Conservation (phyloP, 2,113 vertebrate genomes). For the Steatornis caripensis region DNA sequence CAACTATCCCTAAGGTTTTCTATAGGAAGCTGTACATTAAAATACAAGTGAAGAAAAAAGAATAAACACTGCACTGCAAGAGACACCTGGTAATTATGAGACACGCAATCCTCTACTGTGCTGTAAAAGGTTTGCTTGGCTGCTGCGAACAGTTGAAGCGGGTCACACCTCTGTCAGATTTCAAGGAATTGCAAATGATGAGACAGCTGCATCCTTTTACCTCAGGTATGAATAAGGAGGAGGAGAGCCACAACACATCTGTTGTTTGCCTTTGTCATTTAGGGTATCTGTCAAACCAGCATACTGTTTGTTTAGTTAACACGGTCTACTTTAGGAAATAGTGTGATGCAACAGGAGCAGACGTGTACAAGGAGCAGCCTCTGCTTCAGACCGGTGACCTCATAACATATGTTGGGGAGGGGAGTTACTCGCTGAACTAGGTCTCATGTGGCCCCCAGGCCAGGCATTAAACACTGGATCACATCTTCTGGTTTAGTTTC, state of each 20-base stretch:
- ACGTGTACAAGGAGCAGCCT: not conserved
- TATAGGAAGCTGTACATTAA: not conserved
- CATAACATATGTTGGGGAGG: fast-evolving
- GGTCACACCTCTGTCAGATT: not conserved
- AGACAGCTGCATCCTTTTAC: not conserved
- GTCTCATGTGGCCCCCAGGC: fast-evolving
- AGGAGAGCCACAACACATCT: not conserved
- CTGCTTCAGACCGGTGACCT: not conserved
- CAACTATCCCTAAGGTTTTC: not conserved
- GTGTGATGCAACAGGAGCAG: not conserved
- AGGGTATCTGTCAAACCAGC: not conserved
- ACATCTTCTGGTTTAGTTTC: not conserved
- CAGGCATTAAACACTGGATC: not conserved
- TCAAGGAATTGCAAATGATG: not conserved
- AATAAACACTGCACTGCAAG: not conserved
- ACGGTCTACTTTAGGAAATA: fast-evolving
- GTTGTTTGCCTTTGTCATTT: not conserved
- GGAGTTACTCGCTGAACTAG: not conserved
- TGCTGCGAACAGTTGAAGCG: not conserved
- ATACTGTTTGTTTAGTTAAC: not conserved
- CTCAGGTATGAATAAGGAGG: not conserved
- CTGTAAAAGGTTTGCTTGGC: not conserved
- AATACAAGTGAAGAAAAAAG: not conserved
- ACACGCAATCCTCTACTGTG: not conserved
- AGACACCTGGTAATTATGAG: not conserved